Percentiles rank a stretch among this genome's conserved stretches.
phyloP scores from a whole-genome alignment of 2,797 vertebrate species.

The Amazona ochrocephala region DNA sequence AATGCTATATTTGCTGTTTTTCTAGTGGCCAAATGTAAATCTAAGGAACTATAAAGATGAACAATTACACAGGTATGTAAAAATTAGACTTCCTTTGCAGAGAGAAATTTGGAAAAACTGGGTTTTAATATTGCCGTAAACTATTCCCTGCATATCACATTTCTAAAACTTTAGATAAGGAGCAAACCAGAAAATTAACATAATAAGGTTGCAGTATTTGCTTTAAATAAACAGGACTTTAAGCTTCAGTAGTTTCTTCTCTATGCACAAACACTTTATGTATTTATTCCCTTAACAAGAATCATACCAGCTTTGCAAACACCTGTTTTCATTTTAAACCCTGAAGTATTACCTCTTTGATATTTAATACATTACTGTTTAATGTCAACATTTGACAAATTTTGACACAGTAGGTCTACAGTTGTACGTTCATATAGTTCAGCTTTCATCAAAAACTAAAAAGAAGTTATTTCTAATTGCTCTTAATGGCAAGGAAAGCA shows the following conservation, averaged over 20 bases:
- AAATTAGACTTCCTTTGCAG: neutral
- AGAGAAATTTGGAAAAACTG: neutral
- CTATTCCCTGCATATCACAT: neutral
- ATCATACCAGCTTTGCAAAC: neutral
- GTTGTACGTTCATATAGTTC: neutral
- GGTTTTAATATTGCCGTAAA: neutral
- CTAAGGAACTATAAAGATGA: slow-evolving; percentile 98
- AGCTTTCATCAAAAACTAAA: neutral
- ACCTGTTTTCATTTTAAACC: neutral
- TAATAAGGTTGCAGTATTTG: neutral
- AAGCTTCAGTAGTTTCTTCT: neutral
- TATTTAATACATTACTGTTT: neutral
- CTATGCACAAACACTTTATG: neutral
- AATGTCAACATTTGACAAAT: neutral
- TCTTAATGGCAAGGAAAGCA: neutral
- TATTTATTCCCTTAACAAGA: neutral
- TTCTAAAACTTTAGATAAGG: neutral
- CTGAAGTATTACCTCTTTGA: neutral
- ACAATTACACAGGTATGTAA: slow-evolving; percentile 94
- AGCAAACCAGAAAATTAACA: neutral
- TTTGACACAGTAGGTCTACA: neutral
- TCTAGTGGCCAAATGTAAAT: slow-evolving; percentile 96
- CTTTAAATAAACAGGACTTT: neutral
- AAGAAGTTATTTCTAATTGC: neutral
- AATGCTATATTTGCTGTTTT: slow-evolving; percentile 63